Evolutionary conservation across 2,888 invertebrate species (phyloP), one percentile per base, ranked within the genome.

Genomic region (Seladonia tumulorum): DNA sequence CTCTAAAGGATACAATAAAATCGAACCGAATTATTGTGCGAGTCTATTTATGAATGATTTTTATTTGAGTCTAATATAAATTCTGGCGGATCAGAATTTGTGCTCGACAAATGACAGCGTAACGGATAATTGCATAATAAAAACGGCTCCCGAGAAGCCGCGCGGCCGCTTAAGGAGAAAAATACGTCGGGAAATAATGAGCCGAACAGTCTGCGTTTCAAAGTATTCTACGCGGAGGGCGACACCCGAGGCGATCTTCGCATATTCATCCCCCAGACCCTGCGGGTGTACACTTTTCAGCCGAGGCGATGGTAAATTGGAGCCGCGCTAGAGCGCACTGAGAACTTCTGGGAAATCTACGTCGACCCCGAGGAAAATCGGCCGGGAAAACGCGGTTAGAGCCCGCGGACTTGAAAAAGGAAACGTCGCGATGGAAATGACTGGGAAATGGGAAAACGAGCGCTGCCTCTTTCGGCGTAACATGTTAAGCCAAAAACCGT

Each of bases 291-390:
- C 47, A 76, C 76, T 66, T 76, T 66, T 76, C 45, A 63, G 66
- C 76, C 63, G 45, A 45, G 45, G 29, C n/a, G 66, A 76, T 47
- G 76, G 35, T 66, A 66, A 47, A 76, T 76, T 39, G 76, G 63
- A 66, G n/a, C 25, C 14, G 35, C 47, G 42, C 66, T 35, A 66
- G 47, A 66, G 47, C 8, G 60, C 76, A 35, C 60, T 7, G 29
- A 14, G 25, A 47, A 47, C 76, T 76, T 76, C 66, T 35, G 76
- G 76, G 76, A 76, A 66, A 76, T 76, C 66, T 66, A 76, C 35
- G 47, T 8, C 2, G 66, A 16, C 66, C 47, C n/a, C 35, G n/a
- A 66, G 47, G 76, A 47, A 66, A 76, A 66, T 45, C 63, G 60
- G 66, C 12, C 35, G 47, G 45, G 42, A 42, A 73, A 49, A 73